Evolutionary conservation across 2,113 vertebrate genomes (phyloP).

Genomic region (Trematocara nigrifrons): DNA sequence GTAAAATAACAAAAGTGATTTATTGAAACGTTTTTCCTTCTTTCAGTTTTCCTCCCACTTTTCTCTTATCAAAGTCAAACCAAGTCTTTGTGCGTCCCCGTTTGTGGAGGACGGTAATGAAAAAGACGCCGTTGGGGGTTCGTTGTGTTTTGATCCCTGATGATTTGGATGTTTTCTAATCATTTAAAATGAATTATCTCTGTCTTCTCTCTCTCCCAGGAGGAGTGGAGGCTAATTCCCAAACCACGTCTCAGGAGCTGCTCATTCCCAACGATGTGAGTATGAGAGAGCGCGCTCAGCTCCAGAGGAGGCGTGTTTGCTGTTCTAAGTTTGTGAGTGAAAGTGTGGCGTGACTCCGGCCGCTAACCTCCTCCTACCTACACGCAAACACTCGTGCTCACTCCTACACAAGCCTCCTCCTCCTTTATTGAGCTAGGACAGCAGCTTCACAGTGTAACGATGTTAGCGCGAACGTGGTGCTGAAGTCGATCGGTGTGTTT

Average conservation of each 20-base stretch:
- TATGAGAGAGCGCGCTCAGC: no score
- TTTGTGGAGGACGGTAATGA: neutral
- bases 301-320: neutral
- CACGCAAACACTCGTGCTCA: neutral
- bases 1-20: neutral
- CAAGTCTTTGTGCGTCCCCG: neutral
- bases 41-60: neutral
- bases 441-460: neutral
- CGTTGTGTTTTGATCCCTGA: neutral
- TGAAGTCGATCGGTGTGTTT: neutral
- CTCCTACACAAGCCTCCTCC: neutral
- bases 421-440: neutral
- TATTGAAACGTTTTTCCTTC: neutral
- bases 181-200: neutral
- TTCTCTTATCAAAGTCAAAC: neutral
- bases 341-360: neutral
- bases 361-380: neutral
- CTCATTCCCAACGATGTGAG: constrained; percentile 89
- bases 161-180: neutral
- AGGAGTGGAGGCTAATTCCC: constrained; percentile 80
- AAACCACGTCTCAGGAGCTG: constrained; percentile 91
- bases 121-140: neutral
- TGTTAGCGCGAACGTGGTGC: neutral
- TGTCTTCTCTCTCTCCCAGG: neutral
- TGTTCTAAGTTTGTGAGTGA: neutral